Evolutionary conservation across 2,888 invertebrate genomes (phyloP).

Genomic region (Morpho helenor): DNA sequence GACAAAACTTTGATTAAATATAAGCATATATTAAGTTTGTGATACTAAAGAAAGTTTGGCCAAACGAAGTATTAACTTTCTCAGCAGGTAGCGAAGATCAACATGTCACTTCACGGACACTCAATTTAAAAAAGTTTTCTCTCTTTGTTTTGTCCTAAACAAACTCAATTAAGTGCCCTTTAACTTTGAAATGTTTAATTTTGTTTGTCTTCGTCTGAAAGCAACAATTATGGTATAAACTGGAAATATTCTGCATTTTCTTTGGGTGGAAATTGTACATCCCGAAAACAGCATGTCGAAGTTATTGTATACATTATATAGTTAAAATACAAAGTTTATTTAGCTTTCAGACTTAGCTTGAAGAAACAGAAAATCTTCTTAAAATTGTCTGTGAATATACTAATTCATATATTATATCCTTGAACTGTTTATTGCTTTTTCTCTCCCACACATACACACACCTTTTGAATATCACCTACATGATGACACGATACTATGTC

Average conservation of each 20-base stretch:
- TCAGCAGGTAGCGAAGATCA: constrained; percentile 64
- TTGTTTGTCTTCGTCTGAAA: constrained; percentile 29
- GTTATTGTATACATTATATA: no score
- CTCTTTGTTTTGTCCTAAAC: constrained; percentile 78
- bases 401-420: no score
- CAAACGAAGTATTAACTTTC: constrained; percentile 70
- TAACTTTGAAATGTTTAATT: constrained; percentile 67
- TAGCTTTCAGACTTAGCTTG: no score
- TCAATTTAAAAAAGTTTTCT: constrained; percentile 77
- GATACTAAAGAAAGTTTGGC: constrained; percentile 13
- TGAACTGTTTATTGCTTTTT: no score
- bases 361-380: no score
- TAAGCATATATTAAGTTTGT: constrained; percentile 10
- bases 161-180: constrained; percentile 77
- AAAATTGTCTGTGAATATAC: no score
- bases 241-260: neutral
- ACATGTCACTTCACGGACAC: constrained; percentile 77
- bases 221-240: constrained; percentile 3
- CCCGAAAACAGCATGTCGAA: no score
- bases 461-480: no score
- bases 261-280: no score
- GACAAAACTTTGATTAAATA: constrained; percentile 13
- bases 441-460: no score
- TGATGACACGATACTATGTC: no score
- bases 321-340: no score